These are phyloP conservation scores for Anhinga anhinga DNA, from an alignment of 2,113 vertebrate genomes.

Conservation along the genomic window DNA sequence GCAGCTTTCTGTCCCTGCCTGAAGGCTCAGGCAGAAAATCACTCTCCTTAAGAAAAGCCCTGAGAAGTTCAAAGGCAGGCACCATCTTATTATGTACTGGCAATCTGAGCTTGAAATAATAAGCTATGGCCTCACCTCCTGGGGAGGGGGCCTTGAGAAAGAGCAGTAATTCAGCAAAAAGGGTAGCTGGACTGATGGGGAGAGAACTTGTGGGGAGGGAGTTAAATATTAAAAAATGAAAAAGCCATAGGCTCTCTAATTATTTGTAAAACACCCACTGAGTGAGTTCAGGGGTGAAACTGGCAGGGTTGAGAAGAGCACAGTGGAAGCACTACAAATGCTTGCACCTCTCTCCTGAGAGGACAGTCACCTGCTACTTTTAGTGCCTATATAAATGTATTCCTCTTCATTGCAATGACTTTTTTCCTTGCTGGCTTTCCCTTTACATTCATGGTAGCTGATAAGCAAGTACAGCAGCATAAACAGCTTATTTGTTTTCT, in stretches of 20 bases:
- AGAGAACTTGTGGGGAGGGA: background rate
- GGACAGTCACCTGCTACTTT: background rate
- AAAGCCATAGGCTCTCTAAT: background rate
- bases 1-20: background rate
- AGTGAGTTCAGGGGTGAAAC: background rate
- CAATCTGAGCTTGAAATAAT: background rate
- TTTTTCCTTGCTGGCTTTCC: background rate
- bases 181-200: background rate
- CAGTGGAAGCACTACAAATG: background rate
- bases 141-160: background rate
- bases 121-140: background rate
- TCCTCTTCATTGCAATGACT: background rate
- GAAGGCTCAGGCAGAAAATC: background rate
- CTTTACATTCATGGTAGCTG: background rate
- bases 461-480: background rate
- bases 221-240: slow-evolving; percentile 13
- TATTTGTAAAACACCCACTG: background rate
- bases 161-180: background rate
- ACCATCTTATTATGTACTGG: background rate
- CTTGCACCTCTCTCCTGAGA: background rate
- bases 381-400: background rate
- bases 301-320: background rate
- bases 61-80: background rate
- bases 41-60: background rate
- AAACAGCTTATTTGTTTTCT: background rate